These are phyloP conservation scores for Sebastes jordani DNA, from an alignment of 2,797 vertebrate genomes.

Conservation along the genomic window DNA sequence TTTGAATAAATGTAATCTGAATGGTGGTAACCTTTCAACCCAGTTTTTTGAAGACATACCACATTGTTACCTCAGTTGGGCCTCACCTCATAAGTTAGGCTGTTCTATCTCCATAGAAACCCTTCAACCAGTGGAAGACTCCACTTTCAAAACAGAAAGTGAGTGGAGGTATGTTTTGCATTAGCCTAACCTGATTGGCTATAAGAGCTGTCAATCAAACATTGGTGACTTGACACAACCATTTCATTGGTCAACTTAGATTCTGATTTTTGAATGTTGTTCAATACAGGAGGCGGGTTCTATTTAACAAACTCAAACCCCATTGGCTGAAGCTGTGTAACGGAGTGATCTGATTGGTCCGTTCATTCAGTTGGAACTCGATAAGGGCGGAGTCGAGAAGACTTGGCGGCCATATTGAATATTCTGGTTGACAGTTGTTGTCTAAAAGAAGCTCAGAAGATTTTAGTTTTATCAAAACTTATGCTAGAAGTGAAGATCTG, in stretches of 20 bases:
- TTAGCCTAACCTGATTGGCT: slow-evolving; percentile 36
- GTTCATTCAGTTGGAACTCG: slow-evolving; percentile 20
- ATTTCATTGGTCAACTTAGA: slow-evolving; percentile 40
- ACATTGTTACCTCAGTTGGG: not conserved
- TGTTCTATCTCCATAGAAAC: not conserved
- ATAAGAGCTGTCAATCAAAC: slow-evolving; percentile 27
- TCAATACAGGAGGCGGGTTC: not conserved
- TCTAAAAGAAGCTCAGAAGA: slow-evolving; percentile 44
- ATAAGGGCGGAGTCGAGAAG: slow-evolving; percentile 78
- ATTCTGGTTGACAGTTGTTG: slow-evolving; percentile 79
- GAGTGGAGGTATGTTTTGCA: not conserved
- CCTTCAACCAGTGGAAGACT: not conserved
- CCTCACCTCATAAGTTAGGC: not conserved
- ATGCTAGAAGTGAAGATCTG: not conserved
- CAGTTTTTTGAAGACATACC: not conserved
- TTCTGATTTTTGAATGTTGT: slow-evolving; percentile 1
- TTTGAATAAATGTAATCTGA: not conserved
- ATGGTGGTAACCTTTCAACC: not conserved
- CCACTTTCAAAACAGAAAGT: slow-evolving; percentile 40
- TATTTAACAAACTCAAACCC: not conserved
- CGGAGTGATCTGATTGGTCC: slow-evolving; percentile 63
- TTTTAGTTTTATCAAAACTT: slow-evolving; percentile 53
- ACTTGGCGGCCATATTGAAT: slow-evolving; percentile 87
- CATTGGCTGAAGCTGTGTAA: slow-evolving; percentile 56
- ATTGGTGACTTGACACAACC: not conserved